Percentiles rank a stretch among this genome's conserved stretches.
Conservation (phyloP, 2,113 vertebrate genomes). For the Pseudorhombus dupliciocellatus region DNA sequence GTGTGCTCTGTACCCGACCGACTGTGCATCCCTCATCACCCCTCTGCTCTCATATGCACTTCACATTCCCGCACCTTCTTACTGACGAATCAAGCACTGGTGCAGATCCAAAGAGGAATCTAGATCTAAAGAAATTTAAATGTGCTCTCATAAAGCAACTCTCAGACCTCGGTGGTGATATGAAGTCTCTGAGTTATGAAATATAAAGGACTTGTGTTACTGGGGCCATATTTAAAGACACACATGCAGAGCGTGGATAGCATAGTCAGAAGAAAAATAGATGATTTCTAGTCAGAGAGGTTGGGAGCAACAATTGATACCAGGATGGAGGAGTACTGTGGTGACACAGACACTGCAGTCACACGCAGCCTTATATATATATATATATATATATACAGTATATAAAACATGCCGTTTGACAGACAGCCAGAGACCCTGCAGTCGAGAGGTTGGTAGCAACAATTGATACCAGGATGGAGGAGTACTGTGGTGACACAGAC, state of each 20-base stretch:
- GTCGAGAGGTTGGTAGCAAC: conserved; percentile 64
- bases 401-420: conserved; percentile 42
- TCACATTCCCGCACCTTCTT: too few relatives aligned
- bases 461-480: conserved; percentile 46
- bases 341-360: conserved; percentile 57
- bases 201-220: not conserved
- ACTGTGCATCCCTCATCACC: too few relatives aligned
- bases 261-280: conserved; percentile 42
- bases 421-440: conserved; percentile 48
- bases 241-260: conserved; percentile 1
- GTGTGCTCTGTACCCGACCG: too few relatives aligned
- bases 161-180: too few relatives aligned
- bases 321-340: conserved; percentile 39
- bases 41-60: too few relatives aligned
- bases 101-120: too few relatives aligned
- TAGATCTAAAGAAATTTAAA: not conserved
- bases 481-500: conserved; percentile 56
- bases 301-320: conserved; percentile 57
- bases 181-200: not conserved
- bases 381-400: not conserved
- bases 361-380: not conserved
- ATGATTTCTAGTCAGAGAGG: conserved; percentile 40
- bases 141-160: too few relatives aligned
- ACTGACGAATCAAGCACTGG: too few relatives aligned
- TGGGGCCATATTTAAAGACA: not conserved